A percentile compares a stretch with the other conserved stretches of the same genome.
Conservation (phyloP, 2,113 vertebrate genomes). For the Romanogobio albipinnatus region DNA sequence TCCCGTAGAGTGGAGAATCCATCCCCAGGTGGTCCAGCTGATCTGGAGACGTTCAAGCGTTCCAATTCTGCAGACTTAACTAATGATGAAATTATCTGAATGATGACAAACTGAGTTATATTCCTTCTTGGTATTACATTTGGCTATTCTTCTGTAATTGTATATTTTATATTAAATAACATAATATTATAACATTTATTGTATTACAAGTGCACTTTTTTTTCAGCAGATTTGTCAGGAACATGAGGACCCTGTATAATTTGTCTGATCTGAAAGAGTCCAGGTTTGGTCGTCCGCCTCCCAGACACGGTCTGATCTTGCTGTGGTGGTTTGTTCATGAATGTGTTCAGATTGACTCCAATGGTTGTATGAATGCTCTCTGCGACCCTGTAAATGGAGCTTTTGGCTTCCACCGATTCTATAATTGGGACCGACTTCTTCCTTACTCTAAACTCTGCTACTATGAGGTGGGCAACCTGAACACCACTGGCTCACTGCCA, state of each 20-base stretch:
- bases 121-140: background rate
- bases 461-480: conserved; percentile 50
- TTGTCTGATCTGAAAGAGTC: background rate
- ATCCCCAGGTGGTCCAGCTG: no score
- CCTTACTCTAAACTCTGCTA: background rate
- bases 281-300: conserved; percentile 14
- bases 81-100: background rate
- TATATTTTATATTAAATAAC: background rate
- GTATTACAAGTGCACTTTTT: background rate
- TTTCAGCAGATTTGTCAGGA: background rate
- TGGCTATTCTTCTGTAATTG: background rate
- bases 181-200: background rate
- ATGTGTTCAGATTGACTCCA: conserved; percentile 25
- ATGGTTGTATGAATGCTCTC: background rate
- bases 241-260: background rate
- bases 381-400: background rate
- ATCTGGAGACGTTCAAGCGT: no score
- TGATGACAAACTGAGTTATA: background rate
- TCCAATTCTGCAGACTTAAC: background rate
- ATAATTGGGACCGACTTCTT: conserved; percentile 32
- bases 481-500: background rate
- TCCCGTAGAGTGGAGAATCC: no score
- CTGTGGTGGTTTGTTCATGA: conserved; percentile 53
- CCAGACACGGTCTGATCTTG: conserved; percentile 42
- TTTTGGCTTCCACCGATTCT: conserved; percentile 48